Evolutionary conservation across 1,140 invertebrate genomes (phyloP), one percentile per base, ranked within the genome.

Genomic region (Drepana arcuata): DNA sequence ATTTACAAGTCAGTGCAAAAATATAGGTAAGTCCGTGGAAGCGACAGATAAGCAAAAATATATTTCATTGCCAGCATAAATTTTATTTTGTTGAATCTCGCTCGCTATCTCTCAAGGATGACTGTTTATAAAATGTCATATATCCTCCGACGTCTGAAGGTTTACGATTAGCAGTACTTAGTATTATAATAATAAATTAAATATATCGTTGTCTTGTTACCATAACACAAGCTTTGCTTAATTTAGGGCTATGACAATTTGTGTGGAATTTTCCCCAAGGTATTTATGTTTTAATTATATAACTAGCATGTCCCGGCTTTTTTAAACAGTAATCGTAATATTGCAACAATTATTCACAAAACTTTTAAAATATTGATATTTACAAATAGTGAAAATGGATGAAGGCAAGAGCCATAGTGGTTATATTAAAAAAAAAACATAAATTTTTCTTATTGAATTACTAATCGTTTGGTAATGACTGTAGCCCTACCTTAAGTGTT

Each of bases 1-100:
- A 31, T 39, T 29, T 52, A 34, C 38, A 51, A 16, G 38, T 30
- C 11, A 5, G 14, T n/a, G 24, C 10, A 12, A 21, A 11, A 37
- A 7, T 15, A 37, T 29, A 2, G 16, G 18, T 9, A 9, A 4
- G 4, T 21, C 18, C 9, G 9, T 5, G 18, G 4, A 21, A 5
- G 4, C 9, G 4, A 9, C 18, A 21, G 9, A 21, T 21, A 21
- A 5, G 9, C 4, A 21, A 4, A 21, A 21, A 21, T 21, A 21
- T 21, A 9, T 5, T 21, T 5, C 4, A 21, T 21, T 5, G 18
- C 4, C 9, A 21, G 4, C 18, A 4, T 21, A 21, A 21, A 21
- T 21, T 9, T 21, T n/a, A n/a, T n/a, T n/a, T n/a, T n/a, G n/a
- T n/a, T n/a, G n/a, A n/a, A n/a, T n/a, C n/a, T n/a, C n/a, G n/a